phyloP scores from a whole-genome alignment of 2,113 vertebrate species.

The Mus musculus region DNA sequence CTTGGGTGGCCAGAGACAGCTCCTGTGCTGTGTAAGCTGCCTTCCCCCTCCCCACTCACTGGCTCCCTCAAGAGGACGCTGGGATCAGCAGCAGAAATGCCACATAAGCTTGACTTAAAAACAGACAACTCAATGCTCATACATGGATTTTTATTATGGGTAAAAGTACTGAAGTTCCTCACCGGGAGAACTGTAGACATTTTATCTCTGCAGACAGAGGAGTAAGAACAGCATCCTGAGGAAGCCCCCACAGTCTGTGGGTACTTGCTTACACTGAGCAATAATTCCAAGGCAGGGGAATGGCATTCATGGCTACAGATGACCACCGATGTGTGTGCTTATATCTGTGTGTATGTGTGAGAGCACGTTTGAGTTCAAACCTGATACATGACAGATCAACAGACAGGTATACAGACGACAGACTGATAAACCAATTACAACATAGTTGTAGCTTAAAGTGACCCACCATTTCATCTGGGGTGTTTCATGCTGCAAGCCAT shows the following conservation, averaged over 20 bases:
- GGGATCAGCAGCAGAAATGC: neutral
- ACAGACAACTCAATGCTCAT: neutral
- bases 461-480: neutral
- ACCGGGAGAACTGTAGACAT: neutral
- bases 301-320: neutral
- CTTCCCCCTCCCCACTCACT: neutral
- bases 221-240: neutral
- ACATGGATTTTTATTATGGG: neutral
- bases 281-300: conserved; percentile 11
- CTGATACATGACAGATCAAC: too few species aligned
- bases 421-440: neutral
- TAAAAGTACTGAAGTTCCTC: neutral
- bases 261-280: neutral
- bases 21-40: neutral
- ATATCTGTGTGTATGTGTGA: neutral
- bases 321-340: neutral
- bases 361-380: neutral
- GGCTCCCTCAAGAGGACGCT: neutral
- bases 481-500: neutral
- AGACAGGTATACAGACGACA: neutral
- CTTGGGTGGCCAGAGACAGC: neutral
- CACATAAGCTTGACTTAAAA: neutral
- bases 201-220: neutral
- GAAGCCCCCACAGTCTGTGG: neutral
- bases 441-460: neutral